Base-by-base conservation (phyloP, 2,888 invertebrate species). In the Nezara viridula region DNA sequence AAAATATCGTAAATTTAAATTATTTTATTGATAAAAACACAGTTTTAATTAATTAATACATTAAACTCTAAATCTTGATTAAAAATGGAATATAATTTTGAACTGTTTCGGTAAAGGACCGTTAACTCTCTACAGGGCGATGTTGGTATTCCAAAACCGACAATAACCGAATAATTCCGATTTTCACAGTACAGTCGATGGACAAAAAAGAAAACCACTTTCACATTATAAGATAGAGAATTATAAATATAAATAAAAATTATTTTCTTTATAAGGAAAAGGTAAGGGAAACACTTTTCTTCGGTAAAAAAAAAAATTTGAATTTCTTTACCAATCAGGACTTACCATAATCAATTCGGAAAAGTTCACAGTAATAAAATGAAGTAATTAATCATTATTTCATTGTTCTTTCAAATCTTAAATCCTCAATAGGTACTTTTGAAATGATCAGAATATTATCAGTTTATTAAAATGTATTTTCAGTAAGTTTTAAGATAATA, bases 101-200 rank as follows among this genome's bases (percentile, higher is more conserved):
- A 55, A n/a, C 7, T 24, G 2, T 55, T n/a, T 55, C n/a, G n/a
- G n/a, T n/a, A n/a, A n/a, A n/a, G n/a, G 32, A 66, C 66, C 16
- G 66, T 32, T 66, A 66, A 14, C 6, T 66, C 32, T 66, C 66
- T 32, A 32, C 32, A 9, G 32, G 19, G 32, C 10, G 2, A 50
- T 21, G 50, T 55, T 55, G 55, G 55, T 55, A 55, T 60, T 60
- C 60, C 32, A 19, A 66, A 66, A 32, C 66, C 19, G 16, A 66
- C 66, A 66, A 66, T 32, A 66, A 66, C 66, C 66, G 66, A 66
- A 32, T 32, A 32, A 66, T 66, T 66, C 66, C 19, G 7, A 66
- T 66, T 66, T 66, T 66, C 66, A 66, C 66, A 32, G 66, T 66
- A 66, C 66, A 66, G 66, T 66, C 66, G 66, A 66, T 66, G 19